A percentile compares a stretch with the other conserved stretches of the same genome.
phyloP scores from a whole-genome alignment of 2,888 invertebrate genomes.

The Stenoptilia bipunctidactyla region DNA sequence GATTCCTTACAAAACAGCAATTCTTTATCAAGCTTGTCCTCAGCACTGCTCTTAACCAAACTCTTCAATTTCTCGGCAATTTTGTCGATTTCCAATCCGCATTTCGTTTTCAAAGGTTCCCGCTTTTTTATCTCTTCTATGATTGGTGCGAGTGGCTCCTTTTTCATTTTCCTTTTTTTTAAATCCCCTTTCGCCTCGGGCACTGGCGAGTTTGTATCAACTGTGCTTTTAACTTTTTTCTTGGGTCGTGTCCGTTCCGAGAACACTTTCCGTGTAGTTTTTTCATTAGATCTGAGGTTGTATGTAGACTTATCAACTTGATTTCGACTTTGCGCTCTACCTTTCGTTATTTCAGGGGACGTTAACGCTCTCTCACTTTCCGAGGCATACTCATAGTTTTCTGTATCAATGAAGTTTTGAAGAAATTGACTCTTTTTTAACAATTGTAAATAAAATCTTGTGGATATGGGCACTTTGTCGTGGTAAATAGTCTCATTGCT shows the following conservation, averaged over 20 bases:
- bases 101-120: conserved; percentile 39
- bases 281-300: conserved; percentile 48
- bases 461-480: conserved; percentile 57
- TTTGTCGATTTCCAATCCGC: conserved; percentile 48
- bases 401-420: conserved; percentile 37
- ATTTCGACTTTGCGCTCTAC: conserved; percentile 23
- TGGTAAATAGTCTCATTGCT: conserved; percentile 49
- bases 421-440: conserved; percentile 53
- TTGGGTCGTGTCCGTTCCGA: conserved; percentile 29
- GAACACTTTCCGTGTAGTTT: conserved; percentile 42
- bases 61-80: conserved; percentile 59
- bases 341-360: conserved; percentile 27
- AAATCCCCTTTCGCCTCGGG: conserved; percentile 12
- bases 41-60: conserved; percentile 32
- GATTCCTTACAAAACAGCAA: conserved; percentile 45
- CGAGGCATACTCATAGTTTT: conserved; percentile 51
- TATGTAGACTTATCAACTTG: conserved; percentile 36
- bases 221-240: conserved; percentile 17
- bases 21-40: conserved; percentile 39
- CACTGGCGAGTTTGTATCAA: conserved; percentile 16
- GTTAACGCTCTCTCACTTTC: conserved; percentile 41
- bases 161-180: conserved; percentile 24
- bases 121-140: conserved; percentile 49
- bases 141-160: conserved; percentile 50
- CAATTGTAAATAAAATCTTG: conserved; percentile 52